phyloP scores from a whole-genome alignment of 2,888 invertebrate genomes.

The Cantharis flavilabris region DNA sequence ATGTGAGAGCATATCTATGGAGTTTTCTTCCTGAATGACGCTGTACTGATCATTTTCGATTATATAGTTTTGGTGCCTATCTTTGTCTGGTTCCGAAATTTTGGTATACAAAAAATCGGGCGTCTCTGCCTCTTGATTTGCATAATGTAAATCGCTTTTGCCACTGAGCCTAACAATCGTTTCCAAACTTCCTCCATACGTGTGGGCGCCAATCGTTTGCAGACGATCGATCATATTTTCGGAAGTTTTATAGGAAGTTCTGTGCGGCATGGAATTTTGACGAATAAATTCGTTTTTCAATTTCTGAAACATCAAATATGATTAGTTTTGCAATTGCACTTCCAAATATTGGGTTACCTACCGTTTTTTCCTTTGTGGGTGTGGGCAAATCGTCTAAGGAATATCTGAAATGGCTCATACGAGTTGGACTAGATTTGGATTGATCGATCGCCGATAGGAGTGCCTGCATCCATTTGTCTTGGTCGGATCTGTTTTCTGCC shows the following conservation, averaged over 20 bases:
- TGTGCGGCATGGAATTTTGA: slow-evolving; percentile 37
- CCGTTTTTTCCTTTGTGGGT: slow-evolving; percentile 2
- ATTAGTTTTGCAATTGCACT: too few relatives aligned
- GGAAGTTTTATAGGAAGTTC: slow-evolving; percentile 16
- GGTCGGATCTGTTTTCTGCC: slow-evolving; percentile 55
- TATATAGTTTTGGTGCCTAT: slow-evolving; percentile 17
- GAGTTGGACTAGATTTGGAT: slow-evolving; percentile 34
- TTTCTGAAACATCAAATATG: not conserved
- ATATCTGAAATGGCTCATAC: slow-evolving; percentile 53
- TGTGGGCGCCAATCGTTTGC: slow-evolving; percentile 47
- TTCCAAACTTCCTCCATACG: slow-evolving; percentile 45
- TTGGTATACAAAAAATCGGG: not conserved
- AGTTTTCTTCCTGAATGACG: slow-evolving; percentile 24
- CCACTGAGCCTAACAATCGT: slow-evolving; percentile 23
- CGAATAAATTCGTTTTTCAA: slow-evolving; percentile 18
- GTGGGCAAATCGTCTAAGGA: slow-evolving; percentile 48
- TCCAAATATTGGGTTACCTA: not conserved
- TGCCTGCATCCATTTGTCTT: slow-evolving; percentile 60
- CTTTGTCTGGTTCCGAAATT: not conserved
- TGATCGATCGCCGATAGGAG: slow-evolving; percentile 55
- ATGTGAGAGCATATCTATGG: slow-evolving; percentile 2
- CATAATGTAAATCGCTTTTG: not conserved
- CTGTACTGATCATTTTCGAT: slow-evolving; percentile 40
- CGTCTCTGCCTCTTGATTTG: not conserved
- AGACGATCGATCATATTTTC: slow-evolving; percentile 43